Conservation (phyloP, 2,113 vertebrate genomes). For the Percina caprodes region DNA sequence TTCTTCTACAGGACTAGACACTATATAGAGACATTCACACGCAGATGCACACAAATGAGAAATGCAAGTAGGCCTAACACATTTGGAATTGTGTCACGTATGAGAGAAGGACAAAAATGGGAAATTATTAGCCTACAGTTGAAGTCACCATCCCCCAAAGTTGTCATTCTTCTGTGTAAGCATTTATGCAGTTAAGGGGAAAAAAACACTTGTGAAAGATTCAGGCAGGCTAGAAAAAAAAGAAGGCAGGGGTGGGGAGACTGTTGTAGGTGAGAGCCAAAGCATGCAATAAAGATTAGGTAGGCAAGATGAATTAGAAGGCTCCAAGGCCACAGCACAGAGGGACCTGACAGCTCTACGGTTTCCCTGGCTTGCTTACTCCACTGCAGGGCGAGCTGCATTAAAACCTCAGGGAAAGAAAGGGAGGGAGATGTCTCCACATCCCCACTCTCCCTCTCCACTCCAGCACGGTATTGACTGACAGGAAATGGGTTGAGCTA, state of each 20-base stretch:
- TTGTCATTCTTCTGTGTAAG: constrained; percentile 39
- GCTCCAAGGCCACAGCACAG: constrained; percentile 23
- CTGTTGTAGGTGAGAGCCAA: constrained; percentile 51
- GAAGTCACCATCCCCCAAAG: constrained; percentile 22
- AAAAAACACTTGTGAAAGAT: constrained; percentile 20
- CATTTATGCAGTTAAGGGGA: constrained; percentile 33
- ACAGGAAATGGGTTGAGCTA: constrained; percentile 44
- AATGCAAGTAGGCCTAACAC: background rate
- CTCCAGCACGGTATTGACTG: constrained; percentile 42
- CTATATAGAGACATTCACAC: background rate
- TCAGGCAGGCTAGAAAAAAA: constrained; percentile 13
- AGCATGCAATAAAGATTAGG: constrained; percentile 63
- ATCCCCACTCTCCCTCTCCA: background rate
- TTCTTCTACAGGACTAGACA: constrained; percentile 34
- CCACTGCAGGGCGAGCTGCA: constrained; percentile 30
- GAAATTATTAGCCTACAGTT: constrained; percentile 4
- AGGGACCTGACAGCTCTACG: constrained; percentile 43
- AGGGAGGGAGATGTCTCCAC: constrained; percentile 11
- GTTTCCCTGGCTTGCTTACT: constrained; percentile 27
- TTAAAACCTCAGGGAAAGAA: constrained; percentile 48
- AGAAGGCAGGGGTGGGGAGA: background rate
- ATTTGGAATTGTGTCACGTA: constrained; percentile 22
- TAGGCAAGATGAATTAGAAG: constrained; percentile 57
- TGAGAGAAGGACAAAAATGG: background rate
- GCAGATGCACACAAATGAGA: constrained; percentile 10